A percentile compares a stretch with the other conserved stretches of the same genome.
Evolutionary conservation across 2,797 vertebrate species (phyloP).

Genomic region (Coregonus suidteri): DNA sequence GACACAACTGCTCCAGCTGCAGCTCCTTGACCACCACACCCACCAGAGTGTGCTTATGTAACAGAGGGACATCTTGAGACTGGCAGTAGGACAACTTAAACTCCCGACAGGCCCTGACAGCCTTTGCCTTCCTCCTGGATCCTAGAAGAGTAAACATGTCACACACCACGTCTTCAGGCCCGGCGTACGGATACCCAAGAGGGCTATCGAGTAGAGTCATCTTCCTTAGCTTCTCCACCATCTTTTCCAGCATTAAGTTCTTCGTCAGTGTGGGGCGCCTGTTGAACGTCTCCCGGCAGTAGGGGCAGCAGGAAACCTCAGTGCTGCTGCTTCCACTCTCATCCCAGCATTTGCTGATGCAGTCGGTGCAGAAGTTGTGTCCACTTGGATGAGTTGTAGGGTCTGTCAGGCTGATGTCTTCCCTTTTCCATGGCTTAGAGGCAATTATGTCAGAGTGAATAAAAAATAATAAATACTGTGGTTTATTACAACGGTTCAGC

Average conservation of each 20-base stretch:
- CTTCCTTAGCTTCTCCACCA: conserved; percentile 5
- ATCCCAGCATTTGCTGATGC: conserved; percentile 18
- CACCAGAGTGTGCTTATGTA: conserved; percentile 78
- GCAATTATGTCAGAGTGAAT: conserved; percentile 1
- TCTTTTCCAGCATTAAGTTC: conserved; percentile 9
- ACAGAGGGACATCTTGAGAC: conserved; percentile 64
- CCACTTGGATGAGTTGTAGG: conserved; percentile 16
- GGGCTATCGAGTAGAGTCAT: not conserved
- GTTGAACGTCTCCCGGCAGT: not conserved
- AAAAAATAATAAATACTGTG: not conserved
- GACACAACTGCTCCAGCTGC: conserved; percentile 79
- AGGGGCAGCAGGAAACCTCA: not conserved
- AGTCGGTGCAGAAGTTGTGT: conserved; percentile 1
- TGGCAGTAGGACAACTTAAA: conserved; percentile 77
- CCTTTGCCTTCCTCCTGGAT: conserved; percentile 80
- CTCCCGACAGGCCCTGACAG: conserved; percentile 78
- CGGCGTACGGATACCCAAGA: not conserved
- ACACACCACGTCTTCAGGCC: conserved; percentile 73
- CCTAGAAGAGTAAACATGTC: conserved; percentile 66
- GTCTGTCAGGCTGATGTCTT: conserved; percentile 1
- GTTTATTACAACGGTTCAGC: not conserved
- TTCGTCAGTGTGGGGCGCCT: conserved; percentile 2
- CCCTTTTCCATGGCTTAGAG: not conserved
- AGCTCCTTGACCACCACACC: conserved; percentile 61
- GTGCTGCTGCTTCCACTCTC: not conserved